These are phyloP conservation scores for Dasypus novemcinctus DNA, from an alignment of 2,113 vertebrate genomes.

Conservation along the genomic window DNA sequence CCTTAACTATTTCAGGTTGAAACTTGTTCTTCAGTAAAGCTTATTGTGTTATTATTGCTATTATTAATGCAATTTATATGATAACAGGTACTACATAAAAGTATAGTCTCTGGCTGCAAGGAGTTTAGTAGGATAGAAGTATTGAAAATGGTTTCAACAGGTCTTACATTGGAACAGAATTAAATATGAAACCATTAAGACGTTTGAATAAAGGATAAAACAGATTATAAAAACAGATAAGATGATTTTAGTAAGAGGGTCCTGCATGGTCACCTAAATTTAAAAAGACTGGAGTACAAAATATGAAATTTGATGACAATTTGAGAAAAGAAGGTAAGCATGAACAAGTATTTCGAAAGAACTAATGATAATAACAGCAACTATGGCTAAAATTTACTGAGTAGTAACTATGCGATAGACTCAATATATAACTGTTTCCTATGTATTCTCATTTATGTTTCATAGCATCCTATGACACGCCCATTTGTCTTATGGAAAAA, in stretches of 20 bases:
- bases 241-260: background rate
- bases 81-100: background rate
- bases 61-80: slow-evolving; percentile 48
- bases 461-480: background rate
- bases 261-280: background rate
- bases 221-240: background rate
- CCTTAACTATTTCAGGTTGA: background rate
- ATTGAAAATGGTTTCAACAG: slow-evolving; percentile 26
- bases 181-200: slow-evolving; percentile 30
- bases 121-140: background rate
- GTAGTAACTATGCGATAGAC: background rate
- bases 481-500: slow-evolving; percentile 17
- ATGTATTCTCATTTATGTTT: slow-evolving; percentile 19
- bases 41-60: slow-evolving; percentile 38
- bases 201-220: slow-evolving; percentile 9
- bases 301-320: background rate
- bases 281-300: background rate
- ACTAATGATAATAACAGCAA: background rate
- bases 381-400: background rate
- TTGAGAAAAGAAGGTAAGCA: background rate
- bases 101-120: background rate
- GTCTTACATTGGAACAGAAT: slow-evolving; percentile 18
- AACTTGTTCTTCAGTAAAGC: slow-evolving; percentile 3
- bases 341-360: slow-evolving; percentile 13
- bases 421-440: background rate